Evolutionary conservation across 2,888 invertebrate species (phyloP).

Genomic region (Minunthozetes semirufus): DNA sequence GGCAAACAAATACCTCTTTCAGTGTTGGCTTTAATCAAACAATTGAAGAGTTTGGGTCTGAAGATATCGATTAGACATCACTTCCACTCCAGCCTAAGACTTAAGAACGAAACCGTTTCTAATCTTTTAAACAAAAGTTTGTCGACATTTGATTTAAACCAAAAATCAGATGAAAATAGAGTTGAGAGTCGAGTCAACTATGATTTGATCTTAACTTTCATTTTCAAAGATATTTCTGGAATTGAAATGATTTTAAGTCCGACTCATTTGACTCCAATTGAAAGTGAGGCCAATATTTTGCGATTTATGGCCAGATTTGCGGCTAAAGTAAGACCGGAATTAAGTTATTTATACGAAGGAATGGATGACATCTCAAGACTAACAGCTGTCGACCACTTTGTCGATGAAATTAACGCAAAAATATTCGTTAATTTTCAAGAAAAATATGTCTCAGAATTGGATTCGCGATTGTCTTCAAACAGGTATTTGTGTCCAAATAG

Average conservation of each 20-base stretch:
- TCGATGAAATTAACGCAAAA: conserved; percentile 7
- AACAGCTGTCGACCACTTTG: background rate
- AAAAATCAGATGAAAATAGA: background rate
- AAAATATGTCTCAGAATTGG: background rate
- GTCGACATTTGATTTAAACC: background rate
- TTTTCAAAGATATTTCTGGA: conserved; percentile 9
- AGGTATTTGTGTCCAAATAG: background rate
- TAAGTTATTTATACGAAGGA: conserved; percentile 20
- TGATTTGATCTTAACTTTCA: background rate
- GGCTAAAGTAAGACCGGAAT: conserved; percentile 2
- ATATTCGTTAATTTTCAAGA: background rate
- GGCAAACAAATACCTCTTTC: conserved; percentile 2
- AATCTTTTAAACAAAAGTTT: background rate
- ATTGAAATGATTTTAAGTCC: conserved; percentile 1
- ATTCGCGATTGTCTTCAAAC: background rate
- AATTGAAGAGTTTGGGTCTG: background rate
- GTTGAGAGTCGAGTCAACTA: background rate
- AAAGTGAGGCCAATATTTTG: conserved; percentile 9
- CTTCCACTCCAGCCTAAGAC: background rate
- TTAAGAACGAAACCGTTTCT: background rate
- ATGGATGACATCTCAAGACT: conserved; percentile 8
- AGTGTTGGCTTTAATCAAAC: background rate
- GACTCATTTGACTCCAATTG: background rate
- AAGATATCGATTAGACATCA: background rate
- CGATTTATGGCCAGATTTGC: conserved; percentile 18